phyloP scores from a whole-genome alignment of 2,797 vertebrate genomes.

The Hafferia zeledoni region DNA sequence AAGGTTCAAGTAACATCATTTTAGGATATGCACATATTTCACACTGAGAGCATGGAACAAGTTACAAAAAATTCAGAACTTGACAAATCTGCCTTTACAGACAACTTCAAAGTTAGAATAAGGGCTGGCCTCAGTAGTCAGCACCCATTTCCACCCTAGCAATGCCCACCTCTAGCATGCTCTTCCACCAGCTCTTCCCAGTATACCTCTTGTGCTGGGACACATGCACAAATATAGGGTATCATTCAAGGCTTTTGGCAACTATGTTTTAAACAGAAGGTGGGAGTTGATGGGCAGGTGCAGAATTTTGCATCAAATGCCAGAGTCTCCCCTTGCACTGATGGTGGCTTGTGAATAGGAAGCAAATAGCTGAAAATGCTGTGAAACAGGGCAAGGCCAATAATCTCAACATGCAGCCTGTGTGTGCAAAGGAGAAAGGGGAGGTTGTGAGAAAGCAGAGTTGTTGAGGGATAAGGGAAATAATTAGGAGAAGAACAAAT shows the following conservation, averaged over 20 bases:
- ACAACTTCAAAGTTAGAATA: neutral
- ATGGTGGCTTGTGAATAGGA: neutral
- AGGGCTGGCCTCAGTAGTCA: neutral
- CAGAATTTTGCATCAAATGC: neutral
- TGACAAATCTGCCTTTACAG: neutral
- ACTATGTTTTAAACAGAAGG: neutral
- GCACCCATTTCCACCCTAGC: neutral
- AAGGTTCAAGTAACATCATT: neutral
- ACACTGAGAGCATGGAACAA: neutral
- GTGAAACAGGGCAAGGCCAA: neutral
- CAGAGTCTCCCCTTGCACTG: neutral
- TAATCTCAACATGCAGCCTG: neutral
- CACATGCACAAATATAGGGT: too few relatives aligned
- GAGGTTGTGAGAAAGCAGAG: neutral
- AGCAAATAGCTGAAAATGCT: neutral
- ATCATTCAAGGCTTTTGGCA: neutral
- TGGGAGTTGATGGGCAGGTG: neutral
- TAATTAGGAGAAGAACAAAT: neutral
- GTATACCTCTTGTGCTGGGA: accelerated
- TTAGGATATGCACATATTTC: neutral
- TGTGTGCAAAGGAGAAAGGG: neutral
- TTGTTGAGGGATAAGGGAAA: neutral
- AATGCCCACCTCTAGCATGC: neutral
- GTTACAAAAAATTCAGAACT: neutral
- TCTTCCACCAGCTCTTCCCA: neutral